Evolutionary conservation across 1,140 invertebrate genomes (phyloP), one percentile per base, ranked within the genome.

Genomic region (Chironomus tepperi): DNA sequence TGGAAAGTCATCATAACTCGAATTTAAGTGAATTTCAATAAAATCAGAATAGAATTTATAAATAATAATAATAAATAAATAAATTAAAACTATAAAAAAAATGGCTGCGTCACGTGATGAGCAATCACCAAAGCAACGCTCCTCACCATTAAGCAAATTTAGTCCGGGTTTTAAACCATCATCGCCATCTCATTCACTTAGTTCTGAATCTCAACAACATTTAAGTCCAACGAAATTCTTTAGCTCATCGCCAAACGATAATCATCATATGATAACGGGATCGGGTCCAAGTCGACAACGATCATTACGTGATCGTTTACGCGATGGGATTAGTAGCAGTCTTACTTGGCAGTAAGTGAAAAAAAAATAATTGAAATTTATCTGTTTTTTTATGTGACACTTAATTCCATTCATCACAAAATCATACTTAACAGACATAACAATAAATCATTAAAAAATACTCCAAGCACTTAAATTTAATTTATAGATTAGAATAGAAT

Each of bases 271-370:
- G 18, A 47, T 57, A n/a, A n/a, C 47, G 47, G 88, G 88, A 65
- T 87, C 87, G n/a, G 88, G 86, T 21, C 86, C 87, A 21, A 86
- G 87, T 76, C 79, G 88, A 70, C 84, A 89, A 77, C 87, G 88
- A 47, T 89, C 88, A 1, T 81, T 91, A 77, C 89, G 89, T 80
- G 90, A 91, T 80, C 85, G 89, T 19, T 86, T 91, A 64, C 86
- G 89, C 79, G 89, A 91, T 73, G 89, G 89, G 77, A 90, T 92
- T 81, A 88, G 89, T 42, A 88, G 88, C 79, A 89, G 89, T 81
- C 89, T 90, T 79, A 86, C 87, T 77, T 91, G 89, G 89, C 89
- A 91, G 89, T 91, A 86, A 91, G 89, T 91, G 80, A 67, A 79
- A 77, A 57, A 70, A 70, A 65, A 57, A n/a, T n/a, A n/a, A n/a